Evolutionary conservation across 2,797 vertebrate species (phyloP), one percentile per base, ranked within the genome.

Genomic region (Takifugu rubripes): DNA sequence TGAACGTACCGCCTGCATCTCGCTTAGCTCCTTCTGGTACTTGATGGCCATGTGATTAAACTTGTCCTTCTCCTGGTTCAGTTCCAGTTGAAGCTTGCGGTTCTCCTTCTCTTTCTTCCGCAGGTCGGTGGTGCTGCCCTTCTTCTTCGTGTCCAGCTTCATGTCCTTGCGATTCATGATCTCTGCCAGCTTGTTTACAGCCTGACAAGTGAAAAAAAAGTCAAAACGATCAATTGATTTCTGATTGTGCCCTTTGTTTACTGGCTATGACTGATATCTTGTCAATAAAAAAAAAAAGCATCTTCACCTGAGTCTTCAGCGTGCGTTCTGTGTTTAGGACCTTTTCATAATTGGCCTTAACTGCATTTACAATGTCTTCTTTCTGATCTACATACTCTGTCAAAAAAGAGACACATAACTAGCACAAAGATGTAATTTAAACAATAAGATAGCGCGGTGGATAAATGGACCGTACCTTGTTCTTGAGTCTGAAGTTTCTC

Each of bases 151-250:
- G 89, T 98, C 97, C 74, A 98, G 90, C 91, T 98, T 98, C 92
- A 99, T 99, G 84, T 99, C 96, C 86, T 98, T 98, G 24, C 97
- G 92, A 88, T 99, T 99, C 96, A 99, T 94, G 88, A 99, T 98
- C 88, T 99, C 97, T 54, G 96, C 97, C 82, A 99, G 89, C 76
- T 99, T 99, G 84, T 99, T 99, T 67, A 99, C 97, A 67, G 97
- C 97, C 97, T 99, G 82, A 81, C 6, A 64, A 48, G 44, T 25
- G 0, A 7, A 21, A 60, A 1, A 6, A 60, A 1, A 6, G 49
- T 43, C 8, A 29, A 46, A 46, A 46, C 44, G 3, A 40, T 40
- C 3, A 12, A 40, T 40, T 40, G 36, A 40, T 3, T 46, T 46
- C 6, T 15, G 3, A 0, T 16, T 49, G 21, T 29, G 25, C 3